Percentiles rank a stretch among this genome's conserved stretches.
These are phyloP conservation scores for Porites cylindrica DNA, from an alignment of 92 coral and sea anemone genomes.

Conservation along the genomic window DNA sequence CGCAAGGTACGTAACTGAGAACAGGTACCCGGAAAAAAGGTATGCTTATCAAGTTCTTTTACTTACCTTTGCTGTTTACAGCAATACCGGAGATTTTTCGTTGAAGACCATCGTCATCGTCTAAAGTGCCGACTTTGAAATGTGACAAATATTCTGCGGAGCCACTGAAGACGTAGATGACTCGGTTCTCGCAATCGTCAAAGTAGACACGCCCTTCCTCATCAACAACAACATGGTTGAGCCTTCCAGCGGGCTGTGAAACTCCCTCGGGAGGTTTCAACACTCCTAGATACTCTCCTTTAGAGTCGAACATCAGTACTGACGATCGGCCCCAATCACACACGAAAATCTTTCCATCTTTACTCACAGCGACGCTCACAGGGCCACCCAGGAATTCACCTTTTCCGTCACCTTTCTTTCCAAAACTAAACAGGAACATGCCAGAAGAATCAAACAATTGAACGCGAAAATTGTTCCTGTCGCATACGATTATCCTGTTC, in stretches of 20 bases:
- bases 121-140: slow-evolving; percentile 45
- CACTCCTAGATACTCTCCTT: slow-evolving; percentile 47
- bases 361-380: slow-evolving; percentile 49
- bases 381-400: slow-evolving; percentile 72
- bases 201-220: slow-evolving; percentile 51
- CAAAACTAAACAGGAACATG: slow-evolving; percentile 53
- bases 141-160: slow-evolving; percentile 37
- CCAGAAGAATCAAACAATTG: slow-evolving; percentile 68
- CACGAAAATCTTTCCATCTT: slow-evolving; percentile 52
- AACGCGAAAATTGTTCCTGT: slow-evolving; percentile 71
- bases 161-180: slow-evolving; percentile 51
- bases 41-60: too few species aligned
- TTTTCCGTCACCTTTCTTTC: slow-evolving; percentile 55
- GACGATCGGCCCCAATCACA: slow-evolving; percentile 63
- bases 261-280: slow-evolving; percentile 26
- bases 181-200: slow-evolving; percentile 58
- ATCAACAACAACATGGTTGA: slow-evolving; percentile 49
- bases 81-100: slow-evolving; percentile 65
- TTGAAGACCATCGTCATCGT: slow-evolving; percentile 66
- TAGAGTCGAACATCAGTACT: slow-evolving; percentile 53
- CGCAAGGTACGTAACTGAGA: neutral
- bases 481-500: slow-evolving; percentile 68
- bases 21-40: neutral
- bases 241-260: slow-evolving; percentile 42
- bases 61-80: slow-evolving; percentile 55